Percentiles rank a stretch among this genome's conserved stretches.
Conservation (phyloP, 1,140 invertebrate genomes). For the Frieseomelitta varia region DNA sequence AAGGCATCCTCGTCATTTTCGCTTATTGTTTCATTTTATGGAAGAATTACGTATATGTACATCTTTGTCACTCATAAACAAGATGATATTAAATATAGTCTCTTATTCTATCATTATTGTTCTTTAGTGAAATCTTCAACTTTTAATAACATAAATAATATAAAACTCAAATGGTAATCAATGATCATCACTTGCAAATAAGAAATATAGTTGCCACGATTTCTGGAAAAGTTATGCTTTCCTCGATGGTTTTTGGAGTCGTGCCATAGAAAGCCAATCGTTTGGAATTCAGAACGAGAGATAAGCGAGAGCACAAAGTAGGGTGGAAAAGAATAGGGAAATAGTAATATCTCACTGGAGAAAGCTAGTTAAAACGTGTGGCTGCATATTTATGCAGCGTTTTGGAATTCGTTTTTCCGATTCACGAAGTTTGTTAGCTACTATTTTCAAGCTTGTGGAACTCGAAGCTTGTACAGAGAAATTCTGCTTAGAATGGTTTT, state of each 20-base stretch:
- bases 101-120: too few species aligned
- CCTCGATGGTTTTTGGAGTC: background rate
- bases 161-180: background rate
- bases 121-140: too few species aligned
- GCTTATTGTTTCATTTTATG: too few species aligned
- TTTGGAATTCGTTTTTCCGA: background rate
- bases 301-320: background rate
- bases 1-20: too few species aligned
- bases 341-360: slow-evolving; percentile 2
- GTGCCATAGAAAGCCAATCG: background rate
- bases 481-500: background rate
- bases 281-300: background rate
- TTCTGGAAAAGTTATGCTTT: background rate
- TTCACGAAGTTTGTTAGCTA: background rate
- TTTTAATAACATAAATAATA: background rate
- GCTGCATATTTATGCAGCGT: background rate
- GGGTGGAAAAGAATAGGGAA: background rate
- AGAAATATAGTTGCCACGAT: background rate
- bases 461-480: background rate
- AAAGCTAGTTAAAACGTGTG: slow-evolving; percentile 2
- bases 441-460: background rate
- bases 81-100: too few species aligned
- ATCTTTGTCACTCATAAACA: too few species aligned
- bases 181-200: background rate
- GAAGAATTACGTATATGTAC: too few species aligned